These are phyloP conservation scores for Drepanosiphum platanoidis DNA, from an alignment of 2,888 invertebrate genomes.

Conservation along the genomic window DNA sequence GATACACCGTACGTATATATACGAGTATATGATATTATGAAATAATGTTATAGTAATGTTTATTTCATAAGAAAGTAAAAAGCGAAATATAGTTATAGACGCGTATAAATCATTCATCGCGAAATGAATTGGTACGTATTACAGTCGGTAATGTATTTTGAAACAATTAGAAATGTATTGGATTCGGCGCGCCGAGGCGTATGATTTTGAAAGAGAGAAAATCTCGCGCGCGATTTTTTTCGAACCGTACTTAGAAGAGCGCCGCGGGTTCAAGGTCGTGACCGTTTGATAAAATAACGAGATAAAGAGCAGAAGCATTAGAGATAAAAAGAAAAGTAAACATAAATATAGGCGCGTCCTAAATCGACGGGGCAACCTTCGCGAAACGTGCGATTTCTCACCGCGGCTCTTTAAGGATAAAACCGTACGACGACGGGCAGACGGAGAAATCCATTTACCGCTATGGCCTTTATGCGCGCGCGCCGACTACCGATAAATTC, in stretches of 20 bases:
- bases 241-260: background rate
- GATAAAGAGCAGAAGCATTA: conserved; percentile 24
- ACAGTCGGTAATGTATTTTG: background rate
- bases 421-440: background rate
- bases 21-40: background rate
- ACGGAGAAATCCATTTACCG: conserved; percentile 17
- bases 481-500: background rate
- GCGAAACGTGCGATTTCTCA: conserved; percentile 4
- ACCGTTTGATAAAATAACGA: conserved; percentile 14
- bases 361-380: conserved; percentile 15
- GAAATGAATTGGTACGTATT: too few relatives aligned
- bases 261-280: background rate
- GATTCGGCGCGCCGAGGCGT: background rate
- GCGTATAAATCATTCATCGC: too few relatives aligned
- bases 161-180: background rate
- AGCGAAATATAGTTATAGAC: background rate
- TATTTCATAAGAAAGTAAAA: background rate
- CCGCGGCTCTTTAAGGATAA: conserved; percentile 14
- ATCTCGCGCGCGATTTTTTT: background rate
- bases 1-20: background rate
- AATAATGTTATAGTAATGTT: background rate
- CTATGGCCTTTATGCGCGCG: conserved; percentile 2
- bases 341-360: conserved; percentile 7
- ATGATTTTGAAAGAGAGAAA: background rate
- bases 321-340: conserved; percentile 6